phyloP scores from a whole-genome alignment of 2,888 invertebrate species.

The Acrobasis repandana region DNA sequence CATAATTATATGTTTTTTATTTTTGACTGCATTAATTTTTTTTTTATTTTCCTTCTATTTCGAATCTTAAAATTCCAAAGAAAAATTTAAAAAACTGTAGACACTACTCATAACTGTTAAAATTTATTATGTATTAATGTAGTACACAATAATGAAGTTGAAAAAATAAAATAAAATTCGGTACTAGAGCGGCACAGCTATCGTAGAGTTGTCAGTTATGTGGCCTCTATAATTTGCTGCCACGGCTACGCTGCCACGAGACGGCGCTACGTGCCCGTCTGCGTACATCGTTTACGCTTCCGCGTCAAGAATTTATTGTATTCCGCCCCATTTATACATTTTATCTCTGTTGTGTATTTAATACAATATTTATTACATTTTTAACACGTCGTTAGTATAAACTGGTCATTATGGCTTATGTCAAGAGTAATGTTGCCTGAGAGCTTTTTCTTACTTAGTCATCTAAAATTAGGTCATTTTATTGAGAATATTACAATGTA shows the following conservation, averaged over 20 bases:
- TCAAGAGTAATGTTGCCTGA: not conserved
- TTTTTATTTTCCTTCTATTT: too few species aligned
- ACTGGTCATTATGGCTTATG: conserved; percentile 8
- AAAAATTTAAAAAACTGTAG: too few species aligned
- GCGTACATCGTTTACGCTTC: conserved; percentile 79
- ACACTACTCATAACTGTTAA: too few species aligned
- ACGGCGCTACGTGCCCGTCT: conserved; percentile 73
- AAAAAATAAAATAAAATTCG: too few species aligned
- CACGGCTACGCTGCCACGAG: conserved; percentile 45
- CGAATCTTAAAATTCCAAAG: too few species aligned
- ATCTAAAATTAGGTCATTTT: too few species aligned
- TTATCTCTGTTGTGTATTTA: conserved; percentile 75
- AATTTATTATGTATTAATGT: too few species aligned
- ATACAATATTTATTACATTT: conserved; percentile 42
- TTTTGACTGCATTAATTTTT: too few species aligned
- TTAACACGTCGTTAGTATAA: conserved; percentile 28
- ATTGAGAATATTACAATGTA: too few species aligned
- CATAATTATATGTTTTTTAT: too few species aligned
- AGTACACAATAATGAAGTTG: too few species aligned
- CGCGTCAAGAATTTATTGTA: conserved; percentile 77
- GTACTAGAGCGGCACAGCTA: not conserved
- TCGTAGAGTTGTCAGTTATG: not conserved
- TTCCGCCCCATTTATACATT: conserved; percentile 76
- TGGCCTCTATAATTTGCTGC: conserved; percentile 29
- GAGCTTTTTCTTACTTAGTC: too few species aligned